These are phyloP conservation scores for Philopedon plagiatum DNA, from an alignment of 2,888 invertebrate genomes.

Conservation along the genomic window DNA sequence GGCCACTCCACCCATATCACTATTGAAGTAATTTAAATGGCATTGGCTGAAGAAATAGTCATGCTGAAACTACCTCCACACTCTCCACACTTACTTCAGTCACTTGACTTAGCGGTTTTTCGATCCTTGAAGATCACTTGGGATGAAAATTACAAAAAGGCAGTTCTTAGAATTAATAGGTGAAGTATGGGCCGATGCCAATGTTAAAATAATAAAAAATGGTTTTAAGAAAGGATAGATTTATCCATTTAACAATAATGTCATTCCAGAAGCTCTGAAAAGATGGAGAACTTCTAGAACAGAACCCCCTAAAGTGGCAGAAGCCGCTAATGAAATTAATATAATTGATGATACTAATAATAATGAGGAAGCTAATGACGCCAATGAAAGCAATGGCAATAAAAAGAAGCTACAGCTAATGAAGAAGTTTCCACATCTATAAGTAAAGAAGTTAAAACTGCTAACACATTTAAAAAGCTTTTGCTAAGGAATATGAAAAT, in stretches of 20 bases:
- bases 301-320: neutral
- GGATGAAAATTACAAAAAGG: constrained; percentile 42
- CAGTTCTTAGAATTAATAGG: constrained; percentile 33
- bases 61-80: no score
- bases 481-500: neutral
- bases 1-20: no score
- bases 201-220: constrained; percentile 31
- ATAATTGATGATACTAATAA: neutral
- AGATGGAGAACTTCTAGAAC: constrained; percentile 4
- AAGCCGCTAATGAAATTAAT: neutral
- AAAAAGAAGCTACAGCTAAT: neutral
- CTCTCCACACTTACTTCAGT: no score
- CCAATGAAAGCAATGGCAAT: neutral
- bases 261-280: constrained; percentile 28
- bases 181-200: constrained; percentile 34
- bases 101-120: no score
- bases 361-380: neutral
- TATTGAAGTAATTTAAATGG: no score
- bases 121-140: no score
- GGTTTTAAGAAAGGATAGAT: constrained; percentile 37
- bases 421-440: neutral
- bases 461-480: neutral
- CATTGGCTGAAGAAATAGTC: no score
- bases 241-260: constrained; percentile 34
- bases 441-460: neutral